Percentiles rank a stretch among this genome's conserved stretches.
phyloP scores from a whole-genome alignment of 2,888 invertebrate species.

The Torymus tubicola region DNA sequence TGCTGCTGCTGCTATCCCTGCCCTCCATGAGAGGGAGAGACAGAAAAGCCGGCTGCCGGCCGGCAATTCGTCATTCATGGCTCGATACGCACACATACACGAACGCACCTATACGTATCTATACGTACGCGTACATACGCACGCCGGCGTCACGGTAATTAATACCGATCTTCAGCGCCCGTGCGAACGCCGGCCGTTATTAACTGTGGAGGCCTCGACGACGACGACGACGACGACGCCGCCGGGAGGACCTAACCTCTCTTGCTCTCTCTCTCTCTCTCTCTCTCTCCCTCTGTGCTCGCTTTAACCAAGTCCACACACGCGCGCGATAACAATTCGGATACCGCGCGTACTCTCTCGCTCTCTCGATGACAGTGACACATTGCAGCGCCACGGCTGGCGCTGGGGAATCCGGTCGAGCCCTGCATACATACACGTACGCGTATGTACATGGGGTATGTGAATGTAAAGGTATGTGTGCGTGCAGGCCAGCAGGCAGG shows the following conservation, averaged over 20 bases:
- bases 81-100: constrained; percentile 29
- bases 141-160: constrained; percentile 50
- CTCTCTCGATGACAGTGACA: constrained; percentile 72
- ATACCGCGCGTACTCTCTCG: constrained; percentile 63
- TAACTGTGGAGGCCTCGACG: constrained; percentile 59
- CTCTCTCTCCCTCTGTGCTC: constrained; percentile 1
- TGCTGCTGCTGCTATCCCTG: not conserved
- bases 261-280: constrained; percentile 27
- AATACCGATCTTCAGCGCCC: constrained; percentile 54
- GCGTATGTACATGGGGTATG: not conserved
- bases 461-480: too few relatives aligned
- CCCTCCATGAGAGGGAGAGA: not conserved
- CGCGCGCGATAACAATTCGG: constrained; percentile 69
- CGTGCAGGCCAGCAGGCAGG: constrained; percentile 59
- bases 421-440: constrained; percentile 35
- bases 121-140: too few relatives aligned
- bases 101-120: too few relatives aligned
- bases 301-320: constrained; percentile 17
- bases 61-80: constrained; percentile 48
- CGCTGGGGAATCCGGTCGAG: constrained; percentile 23
- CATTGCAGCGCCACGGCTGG: constrained; percentile 63
- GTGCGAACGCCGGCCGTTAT: constrained; percentile 60
- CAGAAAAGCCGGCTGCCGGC: not conserved
- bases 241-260: constrained; percentile 34
- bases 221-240: not conserved